Conservation (phyloP, 2,797 vertebrate genomes). For the Tympanoctomys barrerae region DNA sequence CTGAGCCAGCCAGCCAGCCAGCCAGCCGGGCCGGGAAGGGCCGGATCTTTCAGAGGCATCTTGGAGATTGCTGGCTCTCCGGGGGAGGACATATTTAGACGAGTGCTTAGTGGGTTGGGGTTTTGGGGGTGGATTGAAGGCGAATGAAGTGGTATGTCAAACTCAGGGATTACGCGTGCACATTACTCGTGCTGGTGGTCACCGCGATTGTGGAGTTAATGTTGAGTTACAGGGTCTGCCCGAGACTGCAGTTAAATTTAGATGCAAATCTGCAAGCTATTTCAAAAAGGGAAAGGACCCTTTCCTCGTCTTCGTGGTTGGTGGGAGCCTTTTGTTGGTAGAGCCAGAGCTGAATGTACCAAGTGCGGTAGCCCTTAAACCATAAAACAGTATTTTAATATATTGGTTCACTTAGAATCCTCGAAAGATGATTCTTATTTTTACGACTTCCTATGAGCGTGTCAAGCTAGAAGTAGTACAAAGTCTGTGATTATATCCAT, state of each 20-base stretch:
- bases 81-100: background rate
- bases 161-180: background rate
- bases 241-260: background rate
- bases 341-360: background rate
- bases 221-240: background rate
- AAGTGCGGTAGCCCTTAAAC: background rate
- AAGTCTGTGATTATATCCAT: background rate
- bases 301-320: background rate
- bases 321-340: slow-evolving; percentile 51
- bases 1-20: background rate
- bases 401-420: background rate
- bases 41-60: background rate
- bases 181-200: background rate
- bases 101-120: background rate
- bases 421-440: slow-evolving; percentile 33
- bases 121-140: slow-evolving; percentile 2
- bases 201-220: slow-evolving; percentile 11
- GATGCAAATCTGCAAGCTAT: slow-evolving; percentile 28
- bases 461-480: slow-evolving; percentile 25
- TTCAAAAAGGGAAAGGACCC: background rate
- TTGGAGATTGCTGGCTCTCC: background rate
- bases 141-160: background rate
- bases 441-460: background rate
- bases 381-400: background rate
- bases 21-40: background rate